Base-by-base conservation (phyloP, 2,113 vertebrate species). In the Chamaetylas fuelleborni region DNA sequence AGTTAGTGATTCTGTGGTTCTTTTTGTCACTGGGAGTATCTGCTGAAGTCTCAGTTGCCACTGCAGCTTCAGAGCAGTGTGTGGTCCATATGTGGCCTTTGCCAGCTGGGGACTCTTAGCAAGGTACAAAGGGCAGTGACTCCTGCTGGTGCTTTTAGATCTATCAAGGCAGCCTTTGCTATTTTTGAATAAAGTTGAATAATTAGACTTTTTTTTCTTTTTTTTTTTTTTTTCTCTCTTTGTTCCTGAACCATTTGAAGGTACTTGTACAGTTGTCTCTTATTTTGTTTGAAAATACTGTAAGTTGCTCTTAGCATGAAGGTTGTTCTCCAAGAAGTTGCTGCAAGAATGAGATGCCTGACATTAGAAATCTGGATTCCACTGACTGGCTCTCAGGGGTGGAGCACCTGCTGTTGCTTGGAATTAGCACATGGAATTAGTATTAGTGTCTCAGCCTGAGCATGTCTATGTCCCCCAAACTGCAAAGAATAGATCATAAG, bases 141-240 rank as follows among this genome's bases (percentile, higher is more conserved):
- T 81, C 81, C 87, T 89, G 64, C 34, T 92, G 77, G n/a, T 58
- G 47, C 78, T 93, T 92, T 96, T 71, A 72, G 71, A 83, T 74
- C 62, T 56, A 82, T 92, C 56, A 95, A 95, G 96, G 70, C 23
- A 78, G 28, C 17, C 66, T 91, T 88, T 88, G 62, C 53, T 89
- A 42, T 51, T 70, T 79, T 84, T 90, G 4, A 77, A 31, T 62
- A 33, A 36, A 45, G n/a, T 22, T 86, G 66, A 81, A 69, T 53
- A 51, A 61, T 50, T 50, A 14, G 38, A 15, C 15, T 38, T 29
- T 6, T 18, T 56, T 26, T 11, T 11, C 42, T 43, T 22, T 5
- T 38, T 29, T 6, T 18, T 56, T 26, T 11, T 11, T 54, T 43
- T 22, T 5, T 64, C 64, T 1, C 16, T 45, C 26, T 78, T 23